phyloP scores from a whole-genome alignment of 2,888 invertebrate species.

The Leptopterna dolabrata region DNA sequence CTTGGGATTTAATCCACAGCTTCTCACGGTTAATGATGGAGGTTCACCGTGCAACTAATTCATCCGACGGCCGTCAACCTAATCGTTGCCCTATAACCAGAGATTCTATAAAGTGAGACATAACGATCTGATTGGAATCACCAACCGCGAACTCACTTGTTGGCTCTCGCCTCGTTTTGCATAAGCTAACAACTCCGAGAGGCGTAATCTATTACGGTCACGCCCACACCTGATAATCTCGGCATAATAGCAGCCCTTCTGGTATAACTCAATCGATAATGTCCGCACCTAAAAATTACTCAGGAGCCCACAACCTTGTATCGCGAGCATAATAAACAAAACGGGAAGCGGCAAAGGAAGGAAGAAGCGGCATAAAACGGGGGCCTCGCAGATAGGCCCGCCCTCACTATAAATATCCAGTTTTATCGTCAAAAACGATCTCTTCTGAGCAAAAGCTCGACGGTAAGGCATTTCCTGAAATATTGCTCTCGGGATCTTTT shows the following conservation, averaged over 20 bases:
- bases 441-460: neutral
- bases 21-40: too few relatives aligned
- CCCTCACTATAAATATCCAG: conserved; percentile 10
- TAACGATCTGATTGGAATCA: neutral
- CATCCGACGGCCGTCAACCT: too few relatives aligned
- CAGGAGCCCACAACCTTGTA: neutral
- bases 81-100: neutral
- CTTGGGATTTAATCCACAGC: too few relatives aligned
- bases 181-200: neutral
- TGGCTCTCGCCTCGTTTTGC: neutral
- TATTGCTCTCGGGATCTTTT: neutral
- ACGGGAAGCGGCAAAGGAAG: conserved; percentile 11
- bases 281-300: neutral
- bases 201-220: conserved; percentile 11
- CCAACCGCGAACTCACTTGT: neutral
- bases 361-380: conserved; percentile 12
- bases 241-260: neutral
- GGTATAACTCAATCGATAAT: conserved; percentile 22
- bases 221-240: neutral
- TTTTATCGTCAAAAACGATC: conserved; percentile 20
- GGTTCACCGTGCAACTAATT: too few relatives aligned
- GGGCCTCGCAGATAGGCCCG: neutral
- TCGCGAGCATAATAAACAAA: conserved; percentile 17
- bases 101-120: neutral
- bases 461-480: conserved; percentile 10